These are phyloP conservation scores for Actenoides lindsayi DNA, from an alignment of 2,113 vertebrate species.

Conservation along the genomic window DNA sequence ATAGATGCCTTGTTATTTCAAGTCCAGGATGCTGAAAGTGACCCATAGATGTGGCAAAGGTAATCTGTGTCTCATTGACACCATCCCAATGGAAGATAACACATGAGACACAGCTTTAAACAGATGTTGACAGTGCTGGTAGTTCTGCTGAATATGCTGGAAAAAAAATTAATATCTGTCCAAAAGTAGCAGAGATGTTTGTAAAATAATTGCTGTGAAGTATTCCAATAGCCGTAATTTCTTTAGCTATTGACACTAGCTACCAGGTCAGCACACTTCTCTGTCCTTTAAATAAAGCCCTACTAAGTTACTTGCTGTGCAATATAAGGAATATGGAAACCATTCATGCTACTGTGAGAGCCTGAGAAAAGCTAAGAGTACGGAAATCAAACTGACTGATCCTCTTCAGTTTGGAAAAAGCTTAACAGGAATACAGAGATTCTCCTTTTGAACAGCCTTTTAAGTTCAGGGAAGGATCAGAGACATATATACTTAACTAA, in stretches of 20 bases:
- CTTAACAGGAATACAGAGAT: not conserved
- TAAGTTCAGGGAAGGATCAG: not conserved
- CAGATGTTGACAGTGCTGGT: not conserved
- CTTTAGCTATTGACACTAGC: not conserved
- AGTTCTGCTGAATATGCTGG: not conserved
- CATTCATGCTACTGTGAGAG: not conserved
- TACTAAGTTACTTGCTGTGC: not conserved
- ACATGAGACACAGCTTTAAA: not conserved
- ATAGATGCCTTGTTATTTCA: not conserved
- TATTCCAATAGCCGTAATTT: not conserved
- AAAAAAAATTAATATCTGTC: not conserved
- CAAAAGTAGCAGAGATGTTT: not conserved
- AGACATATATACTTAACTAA: not conserved
- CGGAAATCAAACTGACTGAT: not conserved
- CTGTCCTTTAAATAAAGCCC: not conserved
- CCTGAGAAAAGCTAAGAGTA: not conserved
- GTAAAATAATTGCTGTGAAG: not conserved
- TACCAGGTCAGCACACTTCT: not conserved
- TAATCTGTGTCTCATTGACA: not conserved
- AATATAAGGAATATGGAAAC: fast-evolving
- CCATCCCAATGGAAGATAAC: not conserved
- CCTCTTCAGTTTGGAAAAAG: not conserved
- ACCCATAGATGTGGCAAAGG: not conserved
- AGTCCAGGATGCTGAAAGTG: not conserved
- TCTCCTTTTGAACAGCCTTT: not conserved